Conservation (phyloP, 1,140 invertebrate species). For the Drosophila miranda region DNA sequence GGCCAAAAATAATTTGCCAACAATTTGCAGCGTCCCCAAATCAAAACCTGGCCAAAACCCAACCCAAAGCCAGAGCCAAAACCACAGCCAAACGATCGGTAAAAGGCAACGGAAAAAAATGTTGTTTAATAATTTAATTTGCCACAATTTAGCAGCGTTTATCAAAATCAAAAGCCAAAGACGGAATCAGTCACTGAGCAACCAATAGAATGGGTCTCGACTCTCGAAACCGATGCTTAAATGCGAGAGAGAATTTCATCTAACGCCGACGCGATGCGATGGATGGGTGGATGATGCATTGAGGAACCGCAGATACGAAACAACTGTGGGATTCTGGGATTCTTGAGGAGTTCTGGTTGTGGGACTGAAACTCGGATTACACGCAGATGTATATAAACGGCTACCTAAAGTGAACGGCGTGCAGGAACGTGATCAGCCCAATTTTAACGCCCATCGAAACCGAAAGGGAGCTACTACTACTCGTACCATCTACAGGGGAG, state of each 20-base stretch:
- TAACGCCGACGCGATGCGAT: constrained; percentile 52
- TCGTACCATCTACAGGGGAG: constrained; percentile 6
- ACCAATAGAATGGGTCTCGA: neutral
- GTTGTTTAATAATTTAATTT: constrained; percentile 82
- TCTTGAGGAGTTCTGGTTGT: neutral
- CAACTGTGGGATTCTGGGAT: too few species aligned
- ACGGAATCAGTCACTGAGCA: constrained; percentile 53
- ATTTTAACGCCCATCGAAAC: constrained; percentile 81
- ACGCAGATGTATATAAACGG: constrained; percentile 73
- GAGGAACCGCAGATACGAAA: too few species aligned
- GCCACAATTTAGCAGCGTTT: constrained; percentile 81
- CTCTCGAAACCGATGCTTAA: constrained; percentile 21
- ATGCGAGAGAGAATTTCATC: constrained; percentile 32
- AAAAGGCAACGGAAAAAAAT: constrained; percentile 66
- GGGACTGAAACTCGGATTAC: constrained; percentile 62
- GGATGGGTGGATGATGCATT: constrained; percentile 35
- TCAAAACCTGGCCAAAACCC: constrained; percentile 23
- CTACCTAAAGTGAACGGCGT: constrained; percentile 77
- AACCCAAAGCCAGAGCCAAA: constrained; percentile 25
- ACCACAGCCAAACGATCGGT: neutral
- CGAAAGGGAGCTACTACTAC: constrained; percentile 46
- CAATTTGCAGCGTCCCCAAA: constrained; percentile 67
- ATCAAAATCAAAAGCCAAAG: constrained; percentile 74
- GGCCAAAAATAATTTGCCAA: constrained; percentile 78
- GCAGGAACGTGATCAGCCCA: constrained; percentile 81